Evolutionary conservation across 2,888 invertebrate genomes (phyloP).

Genomic region (Xylota sylvarum): DNA sequence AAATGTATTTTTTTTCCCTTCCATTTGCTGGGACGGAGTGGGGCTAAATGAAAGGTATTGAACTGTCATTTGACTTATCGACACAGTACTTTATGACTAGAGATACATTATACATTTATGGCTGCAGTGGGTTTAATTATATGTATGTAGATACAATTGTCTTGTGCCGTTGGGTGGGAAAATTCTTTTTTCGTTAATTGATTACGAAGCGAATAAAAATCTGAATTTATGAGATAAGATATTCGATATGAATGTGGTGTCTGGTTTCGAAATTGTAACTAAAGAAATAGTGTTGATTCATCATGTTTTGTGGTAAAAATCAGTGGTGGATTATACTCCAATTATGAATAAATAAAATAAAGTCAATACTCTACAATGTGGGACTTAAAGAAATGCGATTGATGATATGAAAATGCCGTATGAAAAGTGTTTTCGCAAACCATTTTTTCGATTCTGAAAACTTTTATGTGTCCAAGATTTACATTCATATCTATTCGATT

Average conservation of each 20-base stretch:
- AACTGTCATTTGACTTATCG: conserved; percentile 28
- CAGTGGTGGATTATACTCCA: no score
- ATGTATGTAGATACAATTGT: neutral
- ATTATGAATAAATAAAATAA: no score
- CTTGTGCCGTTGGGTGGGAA: neutral
- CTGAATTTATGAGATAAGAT: conserved; percentile 19
- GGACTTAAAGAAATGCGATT: no score
- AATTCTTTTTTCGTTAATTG: conserved; percentile 12
- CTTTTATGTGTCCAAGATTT: no score
- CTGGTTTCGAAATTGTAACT: conserved; percentile 14
- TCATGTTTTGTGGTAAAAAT: conserved; percentile 3
- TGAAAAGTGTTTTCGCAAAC: no score
- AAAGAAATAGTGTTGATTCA: conserved; percentile 23
- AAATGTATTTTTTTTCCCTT: conserved; percentile 8
- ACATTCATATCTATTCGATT: no score
- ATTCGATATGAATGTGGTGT: conserved; percentile 36
- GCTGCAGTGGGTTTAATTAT: neutral
- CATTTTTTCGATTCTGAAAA: no score
- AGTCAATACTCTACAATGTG: no score
- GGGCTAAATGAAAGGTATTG: neutral
- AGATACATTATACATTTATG: conserved; percentile 5
- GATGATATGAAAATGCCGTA: no score
- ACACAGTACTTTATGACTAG: neutral
- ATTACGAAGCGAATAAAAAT: conserved; percentile 7
- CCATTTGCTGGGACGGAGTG: neutral